Evolutionary conservation across 2,113 vertebrate genomes (phyloP), one percentile per base, ranked within the genome.

Genomic region (Damaliscus lunatus): DNA sequence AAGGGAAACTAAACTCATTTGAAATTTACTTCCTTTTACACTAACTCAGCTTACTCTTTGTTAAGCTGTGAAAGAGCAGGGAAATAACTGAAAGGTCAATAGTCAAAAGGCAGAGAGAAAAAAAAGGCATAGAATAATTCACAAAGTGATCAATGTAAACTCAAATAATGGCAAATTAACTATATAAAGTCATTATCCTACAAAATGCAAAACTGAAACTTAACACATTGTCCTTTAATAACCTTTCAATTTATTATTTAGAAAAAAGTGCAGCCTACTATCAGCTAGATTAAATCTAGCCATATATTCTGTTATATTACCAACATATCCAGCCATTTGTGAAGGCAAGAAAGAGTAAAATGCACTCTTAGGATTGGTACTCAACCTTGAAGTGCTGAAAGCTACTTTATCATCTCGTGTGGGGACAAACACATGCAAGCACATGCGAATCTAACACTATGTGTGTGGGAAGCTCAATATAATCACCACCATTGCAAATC

Each of bases 331-430:
- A 97, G 94, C 87, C 96, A 96, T 96, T 98, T 97, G 96, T 94
- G 93, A 98, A 97, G 64, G 64, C 64, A 96, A 98, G 91, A 97
- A 96, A 98, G 94, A 97, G 87, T 95, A 93, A 97, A 97, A 97
- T 88, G 74, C 88, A 97, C 96, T 97, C 86, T 97, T 88, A 97
- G 94, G 93, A 97, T 90, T 97, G 90, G 94, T 96, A 95, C 92
- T 98, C 97, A 97, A 93, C 98, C 98, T 98, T 97, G 94, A 98
- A 95, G 83, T 92, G 53, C 88, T 97, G 96, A 98, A 89, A 97
- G 96, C 96, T 93, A 96, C 91, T 97, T 96, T 50, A 97, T 97
- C 96, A 97, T 97, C 80, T n/a, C 82, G 13, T 31, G 43, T 78
- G 50, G 96, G 81, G 85, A 97, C 92, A 97, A 97, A 96, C 80